A percentile compares a stretch with the other conserved stretches of the same genome.
Evolutionary conservation across 1,140 invertebrate species (phyloP).

Genomic region (Camponotus pennsylvanicus): DNA sequence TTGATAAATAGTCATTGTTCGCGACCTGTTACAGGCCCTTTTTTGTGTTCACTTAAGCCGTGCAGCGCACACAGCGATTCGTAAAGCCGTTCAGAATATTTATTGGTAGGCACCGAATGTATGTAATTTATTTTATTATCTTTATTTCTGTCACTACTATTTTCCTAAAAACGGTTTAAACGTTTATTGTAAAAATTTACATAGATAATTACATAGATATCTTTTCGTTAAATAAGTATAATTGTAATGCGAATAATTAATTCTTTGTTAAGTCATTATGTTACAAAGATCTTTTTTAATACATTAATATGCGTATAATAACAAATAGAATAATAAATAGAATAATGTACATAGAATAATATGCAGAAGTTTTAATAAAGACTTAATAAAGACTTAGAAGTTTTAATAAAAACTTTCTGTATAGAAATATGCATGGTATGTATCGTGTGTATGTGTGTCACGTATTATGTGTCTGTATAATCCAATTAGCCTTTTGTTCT

Average conservation of each 20-base stretch:
- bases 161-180: not conserved
- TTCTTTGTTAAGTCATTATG: not conserved
- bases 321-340: not conserved
- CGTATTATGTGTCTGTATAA: not conserved
- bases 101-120: not conserved
- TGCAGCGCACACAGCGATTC: slow-evolving; percentile 18
- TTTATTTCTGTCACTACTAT: not conserved
- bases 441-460: too few species aligned
- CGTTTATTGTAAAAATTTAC: not conserved
- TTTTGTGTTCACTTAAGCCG: slow-evolving; percentile 33
- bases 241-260: not conserved
- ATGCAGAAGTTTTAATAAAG: not conserved
- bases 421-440: too few species aligned
- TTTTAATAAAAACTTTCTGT: slow-evolving; percentile 7
- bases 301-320: not conserved
- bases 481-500: slow-evolving; percentile 6
- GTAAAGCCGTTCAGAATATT: not conserved
- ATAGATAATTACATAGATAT: too few species aligned
- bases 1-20: slow-evolving; percentile 46
- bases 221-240: not conserved
- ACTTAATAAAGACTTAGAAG: too few species aligned
- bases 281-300: not conserved
- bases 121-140: slow-evolving; percentile 18
- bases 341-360: too few species aligned
- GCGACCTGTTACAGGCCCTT: slow-evolving; percentile 15